Percentiles rank a stretch among this genome's conserved stretches.
Conservation (phyloP, 1,140 invertebrate species). For the Cotesia vestalis region DNA sequence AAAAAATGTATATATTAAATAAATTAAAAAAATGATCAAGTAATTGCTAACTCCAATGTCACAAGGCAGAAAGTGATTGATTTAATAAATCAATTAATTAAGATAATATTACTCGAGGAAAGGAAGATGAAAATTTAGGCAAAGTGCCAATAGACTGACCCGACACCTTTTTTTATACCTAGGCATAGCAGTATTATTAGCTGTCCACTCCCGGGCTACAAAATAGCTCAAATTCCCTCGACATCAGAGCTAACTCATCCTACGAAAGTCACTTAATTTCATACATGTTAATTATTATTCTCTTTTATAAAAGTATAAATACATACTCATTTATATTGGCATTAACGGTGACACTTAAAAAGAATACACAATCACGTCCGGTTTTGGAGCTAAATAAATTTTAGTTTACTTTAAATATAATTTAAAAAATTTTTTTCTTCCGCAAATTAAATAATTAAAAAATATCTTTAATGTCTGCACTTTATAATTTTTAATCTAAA, state of each 20-base stretch:
- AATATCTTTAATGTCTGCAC: too few species aligned
- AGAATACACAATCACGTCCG: conserved; percentile 14
- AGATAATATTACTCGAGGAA: conserved; percentile 19
- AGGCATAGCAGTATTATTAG: conserved; percentile 54
- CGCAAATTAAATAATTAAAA: too few species aligned
- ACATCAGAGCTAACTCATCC: background rate
- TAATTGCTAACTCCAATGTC: too few species aligned
- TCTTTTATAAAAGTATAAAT: background rate
- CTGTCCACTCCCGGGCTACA: conserved; percentile 43
- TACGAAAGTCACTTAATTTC: too few species aligned
- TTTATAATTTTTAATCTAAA: too few species aligned
- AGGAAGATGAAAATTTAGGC: conserved; percentile 45
- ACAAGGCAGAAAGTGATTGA: too few species aligned
- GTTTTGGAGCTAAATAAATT: background rate
- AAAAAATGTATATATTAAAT: too few species aligned
- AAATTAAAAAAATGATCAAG: too few species aligned
- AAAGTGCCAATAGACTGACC: conserved; percentile 8
- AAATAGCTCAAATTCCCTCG: conserved; percentile 16
- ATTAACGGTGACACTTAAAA: background rate
- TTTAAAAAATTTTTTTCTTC: too few species aligned
- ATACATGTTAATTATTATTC: background rate
- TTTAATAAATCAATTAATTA: too few species aligned
- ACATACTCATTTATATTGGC: background rate
- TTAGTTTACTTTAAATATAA: too few species aligned
- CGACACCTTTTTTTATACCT: conserved; percentile 46